Conservation (phyloP, 2,113 vertebrate species). For the Cairina moschata region DNA sequence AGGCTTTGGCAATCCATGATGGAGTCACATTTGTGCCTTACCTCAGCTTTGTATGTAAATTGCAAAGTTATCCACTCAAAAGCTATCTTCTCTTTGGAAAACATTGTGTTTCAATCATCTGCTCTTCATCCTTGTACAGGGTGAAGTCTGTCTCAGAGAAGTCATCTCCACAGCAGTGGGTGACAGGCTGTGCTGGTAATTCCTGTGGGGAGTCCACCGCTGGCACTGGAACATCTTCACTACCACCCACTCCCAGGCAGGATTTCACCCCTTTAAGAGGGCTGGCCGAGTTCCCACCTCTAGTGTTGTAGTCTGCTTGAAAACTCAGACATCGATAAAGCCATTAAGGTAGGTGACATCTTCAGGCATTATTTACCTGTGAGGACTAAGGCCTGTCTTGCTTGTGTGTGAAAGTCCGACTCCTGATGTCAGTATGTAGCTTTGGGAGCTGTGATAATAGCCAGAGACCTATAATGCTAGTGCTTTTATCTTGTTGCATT, state of each 20-base stretch:
- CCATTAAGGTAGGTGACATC: background rate
- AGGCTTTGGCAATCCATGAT: background rate
- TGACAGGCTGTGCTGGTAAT: background rate
- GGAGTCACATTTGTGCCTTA: background rate
- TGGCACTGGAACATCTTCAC: background rate
- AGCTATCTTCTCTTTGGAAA: background rate
- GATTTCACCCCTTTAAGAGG: background rate
- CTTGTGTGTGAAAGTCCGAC: background rate
- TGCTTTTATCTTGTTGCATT: background rate
- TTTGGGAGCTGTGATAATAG: background rate
- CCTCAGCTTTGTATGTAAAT: background rate
- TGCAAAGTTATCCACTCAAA: background rate
- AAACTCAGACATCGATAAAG: background rate
- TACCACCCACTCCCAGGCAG: background rate
- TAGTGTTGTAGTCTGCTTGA: background rate
- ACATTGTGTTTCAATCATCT: background rate
- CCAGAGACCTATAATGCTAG: background rate
- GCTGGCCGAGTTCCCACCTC: background rate
- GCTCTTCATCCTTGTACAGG: background rate
- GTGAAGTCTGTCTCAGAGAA: background rate
- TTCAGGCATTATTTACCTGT: background rate
- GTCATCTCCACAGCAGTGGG: background rate
- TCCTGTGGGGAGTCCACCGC: background rate
- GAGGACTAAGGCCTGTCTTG: background rate
- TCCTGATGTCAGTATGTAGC: background rate